Percentiles rank a stretch among this genome's conserved stretches.
phyloP scores from a whole-genome alignment of 1,140 invertebrate species.

The Penaeus japonicus region DNA sequence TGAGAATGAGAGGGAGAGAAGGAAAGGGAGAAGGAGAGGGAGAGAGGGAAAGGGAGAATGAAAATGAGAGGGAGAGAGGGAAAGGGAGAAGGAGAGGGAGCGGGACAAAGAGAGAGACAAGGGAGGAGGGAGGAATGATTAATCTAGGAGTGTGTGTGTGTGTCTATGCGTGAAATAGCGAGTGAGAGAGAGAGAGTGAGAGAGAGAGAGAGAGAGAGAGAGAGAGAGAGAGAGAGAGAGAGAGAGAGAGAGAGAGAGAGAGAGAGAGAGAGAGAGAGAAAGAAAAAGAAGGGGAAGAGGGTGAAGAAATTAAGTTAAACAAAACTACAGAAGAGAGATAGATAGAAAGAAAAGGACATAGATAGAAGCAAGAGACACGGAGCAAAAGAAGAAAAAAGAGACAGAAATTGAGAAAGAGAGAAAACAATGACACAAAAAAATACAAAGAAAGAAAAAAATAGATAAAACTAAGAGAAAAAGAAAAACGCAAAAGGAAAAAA shows the following conservation, averaged over 20 bases:
- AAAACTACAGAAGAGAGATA: not conserved
- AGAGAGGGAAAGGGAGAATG: not conserved
- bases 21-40: not conserved
- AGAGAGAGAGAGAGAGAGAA: not conserved
- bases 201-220: too few species aligned
- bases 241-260: not conserved
- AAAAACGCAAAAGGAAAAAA: not conserved
- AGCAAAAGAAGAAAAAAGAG: too few species aligned
- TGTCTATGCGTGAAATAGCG: too few species aligned
- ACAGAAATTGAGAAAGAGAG: not conserved
- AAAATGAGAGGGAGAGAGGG: not conserved
- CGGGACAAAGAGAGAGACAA: not conserved
- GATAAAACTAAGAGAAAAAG: not conserved
- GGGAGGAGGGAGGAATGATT: not conserved
- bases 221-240: too few species aligned
- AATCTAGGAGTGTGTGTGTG: too few species aligned
- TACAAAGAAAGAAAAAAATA: too few species aligned
- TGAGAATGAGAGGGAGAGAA: not conserved
- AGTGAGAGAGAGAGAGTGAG: too few species aligned
- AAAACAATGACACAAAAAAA: not conserved
- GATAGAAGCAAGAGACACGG: not conserved
- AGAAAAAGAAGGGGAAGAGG: not conserved
- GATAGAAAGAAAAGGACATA: slow-evolving; percentile 7
- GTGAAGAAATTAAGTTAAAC: not conserved
- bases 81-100: not conserved